phyloP scores from a whole-genome alignment of 30 jellyfish, hydroid and myxozoan species.

The Haliclystus octoradiatus region DNA sequence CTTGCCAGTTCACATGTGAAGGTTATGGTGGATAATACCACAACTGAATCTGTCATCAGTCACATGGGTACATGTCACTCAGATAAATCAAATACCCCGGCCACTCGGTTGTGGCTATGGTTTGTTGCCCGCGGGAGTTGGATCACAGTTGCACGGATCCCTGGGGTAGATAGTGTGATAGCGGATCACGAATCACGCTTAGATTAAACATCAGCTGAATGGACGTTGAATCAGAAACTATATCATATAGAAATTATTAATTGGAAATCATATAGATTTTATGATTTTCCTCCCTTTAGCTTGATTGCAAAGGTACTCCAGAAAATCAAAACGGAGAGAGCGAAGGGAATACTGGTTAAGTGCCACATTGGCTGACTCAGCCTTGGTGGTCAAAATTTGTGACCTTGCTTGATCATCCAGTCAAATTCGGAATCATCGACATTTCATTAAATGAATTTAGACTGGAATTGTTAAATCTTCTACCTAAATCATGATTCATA shows the following conservation, averaged over 20 bases:
- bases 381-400: too few species aligned
- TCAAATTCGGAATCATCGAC: too few species aligned
- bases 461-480: too few species aligned
- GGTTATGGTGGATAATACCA: conserved; percentile 45
- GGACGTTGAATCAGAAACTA: conserved; percentile 11
- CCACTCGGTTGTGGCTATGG: conserved; percentile 13
- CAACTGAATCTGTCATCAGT: conserved; percentile 32
- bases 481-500: too few species aligned
- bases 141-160: conserved; percentile 35
- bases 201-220: conserved; percentile 20
- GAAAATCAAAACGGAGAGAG: too few species aligned
- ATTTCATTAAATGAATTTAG: too few species aligned
- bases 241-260: conserved; percentile 4
- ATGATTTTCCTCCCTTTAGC: too few species aligned
- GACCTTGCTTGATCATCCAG: too few species aligned
- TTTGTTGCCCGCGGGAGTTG: conserved; percentile 17
- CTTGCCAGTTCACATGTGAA: conserved; percentile 19
- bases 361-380: too few species aligned
- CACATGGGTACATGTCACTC: conserved; percentile 32
- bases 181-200: conserved; percentile 27
- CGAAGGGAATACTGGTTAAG: too few species aligned
- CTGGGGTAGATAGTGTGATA: conserved; percentile 19
- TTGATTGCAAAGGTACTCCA: too few species aligned
- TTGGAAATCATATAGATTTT: too few species aligned
- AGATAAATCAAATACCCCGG: not conserved